Conservation (phyloP, 2,113 vertebrate species). For the Gobio gobio region DNA sequence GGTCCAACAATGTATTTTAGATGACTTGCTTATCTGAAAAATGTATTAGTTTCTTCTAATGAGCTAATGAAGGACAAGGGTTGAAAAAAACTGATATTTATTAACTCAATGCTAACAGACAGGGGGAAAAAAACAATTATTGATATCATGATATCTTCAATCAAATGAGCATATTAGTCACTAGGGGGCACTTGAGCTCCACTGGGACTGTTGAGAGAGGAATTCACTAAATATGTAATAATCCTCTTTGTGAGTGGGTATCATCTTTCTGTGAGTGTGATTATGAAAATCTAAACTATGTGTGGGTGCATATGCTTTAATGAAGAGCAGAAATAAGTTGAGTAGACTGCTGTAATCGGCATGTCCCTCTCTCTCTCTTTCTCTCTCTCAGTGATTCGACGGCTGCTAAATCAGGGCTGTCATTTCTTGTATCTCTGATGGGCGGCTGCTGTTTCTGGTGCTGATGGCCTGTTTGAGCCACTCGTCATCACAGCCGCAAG, state of each 20-base stretch:
- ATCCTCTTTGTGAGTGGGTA: not conserved
- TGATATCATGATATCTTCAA: not conserved
- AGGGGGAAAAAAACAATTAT: not conserved
- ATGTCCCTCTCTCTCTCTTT: conserved; percentile 24
- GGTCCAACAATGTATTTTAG: not conserved
- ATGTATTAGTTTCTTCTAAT: not conserved
- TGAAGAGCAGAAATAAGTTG: conserved; percentile 32
- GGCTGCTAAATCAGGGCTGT: conserved; percentile 29
- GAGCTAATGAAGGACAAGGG: not conserved
- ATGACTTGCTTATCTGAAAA: not conserved
- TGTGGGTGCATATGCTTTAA: conserved; percentile 33
- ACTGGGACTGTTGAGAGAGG: not conserved
- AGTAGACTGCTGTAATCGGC: conserved; percentile 44
- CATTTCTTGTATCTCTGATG: conserved; percentile 23
- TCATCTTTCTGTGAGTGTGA: conserved; percentile 7
- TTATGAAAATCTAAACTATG: not conserved
- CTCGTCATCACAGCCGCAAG: conserved; percentile 4
- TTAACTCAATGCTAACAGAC: not conserved
- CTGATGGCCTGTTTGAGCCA: conserved; percentile 30
- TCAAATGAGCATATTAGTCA: conserved; percentile 53
- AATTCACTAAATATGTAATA: not conserved
- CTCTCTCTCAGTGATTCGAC: conserved; percentile 12
- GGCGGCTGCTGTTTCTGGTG: conserved; percentile 29
- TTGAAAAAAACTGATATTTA: not conserved
- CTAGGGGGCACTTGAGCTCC: conserved; percentile 64